Base-by-base conservation (phyloP, 2,888 invertebrate species). In the Campoplex capitator region DNA sequence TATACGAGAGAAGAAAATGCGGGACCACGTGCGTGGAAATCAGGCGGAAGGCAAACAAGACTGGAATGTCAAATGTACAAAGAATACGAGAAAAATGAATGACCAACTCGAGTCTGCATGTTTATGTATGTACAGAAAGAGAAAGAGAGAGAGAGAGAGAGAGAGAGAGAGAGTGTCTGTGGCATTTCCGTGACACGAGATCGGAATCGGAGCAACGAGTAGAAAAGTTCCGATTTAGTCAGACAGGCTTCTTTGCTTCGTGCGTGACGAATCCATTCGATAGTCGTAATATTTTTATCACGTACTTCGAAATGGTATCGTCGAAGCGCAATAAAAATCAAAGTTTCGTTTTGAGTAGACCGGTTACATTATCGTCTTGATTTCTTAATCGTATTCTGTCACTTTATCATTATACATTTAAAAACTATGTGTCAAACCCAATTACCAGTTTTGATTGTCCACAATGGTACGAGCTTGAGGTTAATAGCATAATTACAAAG, bases 141-240 rank as follows among this genome's bases (percentile, higher is more conserved):
- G 62, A 78, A 35, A 32, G 62, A 62, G 65, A 80, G 38, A 38
- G 38, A 80, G 38, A 38, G 38, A 54, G 56, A 68, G 23, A 68
- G 80, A 38, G 62, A 78, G 23, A 32, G 62, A 62, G 65, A 71
- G 80, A 73, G 80, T 62, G 71, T 70, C 58, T 32, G 70, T 71
- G 71, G 73, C 76, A 45, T 56, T 67, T 82, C 65, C 74, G 74
- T 45, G 51, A 74, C 38, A 84, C 81, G 81, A 83, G 73, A 80
- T 56, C 56, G 81, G 56, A 87, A 84, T 84, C 80, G 74, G 84
- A 81, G 77, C 83, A 83, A 62, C 32, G 42, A 86, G 86, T 87
- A 84, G 78, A 84, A 74, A 62, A 74, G 62, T 78, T 75, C 42
- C 86, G 67, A 70, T 82, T 87, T 38, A 28, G 84, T 87, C 86